Percentiles rank a stretch among this genome's conserved stretches.
Conservation (phyloP, 1,140 invertebrate species). For the Ceratosolen solmsi region DNA sequence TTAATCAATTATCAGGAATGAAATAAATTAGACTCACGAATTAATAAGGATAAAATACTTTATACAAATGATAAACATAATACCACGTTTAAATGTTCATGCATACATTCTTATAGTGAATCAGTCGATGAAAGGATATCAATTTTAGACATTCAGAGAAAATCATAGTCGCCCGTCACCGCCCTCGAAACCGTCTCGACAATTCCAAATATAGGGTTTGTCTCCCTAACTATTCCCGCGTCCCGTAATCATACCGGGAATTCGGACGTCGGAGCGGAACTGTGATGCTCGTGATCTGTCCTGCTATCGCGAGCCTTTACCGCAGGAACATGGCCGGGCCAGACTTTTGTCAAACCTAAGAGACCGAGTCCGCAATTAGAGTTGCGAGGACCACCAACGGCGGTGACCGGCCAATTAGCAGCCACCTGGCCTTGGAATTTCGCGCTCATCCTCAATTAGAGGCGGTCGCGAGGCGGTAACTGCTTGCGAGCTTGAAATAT, state of each 20-base stretch:
- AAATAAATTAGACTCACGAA: no score
- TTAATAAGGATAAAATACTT: no score
- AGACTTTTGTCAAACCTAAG: neutral
- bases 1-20: no score
- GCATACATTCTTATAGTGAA: no score
- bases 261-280: neutral
- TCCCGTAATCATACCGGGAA: neutral
- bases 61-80: no score
- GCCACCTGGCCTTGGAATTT: slow-evolving; percentile 43
- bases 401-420: slow-evolving; percentile 51
- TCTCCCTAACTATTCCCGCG: neutral
- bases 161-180: neutral
- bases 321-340: neutral
- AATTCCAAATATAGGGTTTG: slow-evolving; percentile 7
- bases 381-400: slow-evolving; percentile 38
- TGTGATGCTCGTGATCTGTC: neutral
- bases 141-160: neutral
- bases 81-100: no score
- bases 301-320: neutral
- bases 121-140: no score
- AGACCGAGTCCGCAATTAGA: slow-evolving; percentile 28
- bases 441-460: slow-evolving; percentile 48
- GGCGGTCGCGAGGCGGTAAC: slow-evolving; percentile 4
- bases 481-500: slow-evolving; percentile 35
- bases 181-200: neutral